A percentile compares a stretch with the other conserved stretches of the same genome.
Evolutionary conservation across 2,113 vertebrate species (phyloP).

Genomic region (Vulpes vulpes): DNA sequence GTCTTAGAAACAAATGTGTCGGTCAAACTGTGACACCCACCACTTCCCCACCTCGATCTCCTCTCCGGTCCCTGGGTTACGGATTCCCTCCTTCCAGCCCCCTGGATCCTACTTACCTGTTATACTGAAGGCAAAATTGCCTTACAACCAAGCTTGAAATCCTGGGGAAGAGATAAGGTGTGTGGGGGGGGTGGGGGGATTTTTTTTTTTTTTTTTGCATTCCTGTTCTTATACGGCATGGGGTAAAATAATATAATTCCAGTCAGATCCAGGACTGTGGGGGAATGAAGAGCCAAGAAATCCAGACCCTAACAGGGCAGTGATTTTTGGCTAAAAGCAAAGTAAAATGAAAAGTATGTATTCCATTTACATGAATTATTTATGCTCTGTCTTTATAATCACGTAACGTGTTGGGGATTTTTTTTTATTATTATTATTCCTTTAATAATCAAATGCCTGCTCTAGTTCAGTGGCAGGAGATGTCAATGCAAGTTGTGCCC

Average conservation of each 20-base stretch:
- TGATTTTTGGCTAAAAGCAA: conserved; percentile 85
- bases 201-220: conserved; percentile 75
- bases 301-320: conserved; percentile 78
- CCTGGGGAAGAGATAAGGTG: conserved; percentile 69
- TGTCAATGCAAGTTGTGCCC: conserved; percentile 84
- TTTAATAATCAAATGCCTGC: conserved; percentile 84
- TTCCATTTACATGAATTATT: conserved; percentile 86
- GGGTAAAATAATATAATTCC: conserved; percentile 81
- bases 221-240: conserved; percentile 83
- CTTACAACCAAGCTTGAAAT: conserved; percentile 73
- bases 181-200: conserved; percentile 1
- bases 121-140: conserved; percentile 75
- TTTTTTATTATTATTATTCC: conserved; percentile 66
- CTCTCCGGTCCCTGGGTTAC: conserved; percentile 32
- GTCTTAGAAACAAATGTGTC: conserved; percentile 70
- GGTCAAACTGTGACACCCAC: conserved; percentile 81
- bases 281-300: conserved; percentile 85
- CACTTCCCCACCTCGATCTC: not conserved
- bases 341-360: conserved; percentile 78
- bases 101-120: conserved; percentile 54
- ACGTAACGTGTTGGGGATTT: conserved; percentile 79
- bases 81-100: not conserved
- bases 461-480: conserved; percentile 77
- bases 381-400: conserved; percentile 89
- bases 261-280: conserved; percentile 85